A percentile compares a stretch with the other conserved stretches of the same genome.
These are phyloP conservation scores for Harpagoxenus sublaevis DNA, from an alignment of 2,888 invertebrate species.

Conservation along the genomic window DNA sequence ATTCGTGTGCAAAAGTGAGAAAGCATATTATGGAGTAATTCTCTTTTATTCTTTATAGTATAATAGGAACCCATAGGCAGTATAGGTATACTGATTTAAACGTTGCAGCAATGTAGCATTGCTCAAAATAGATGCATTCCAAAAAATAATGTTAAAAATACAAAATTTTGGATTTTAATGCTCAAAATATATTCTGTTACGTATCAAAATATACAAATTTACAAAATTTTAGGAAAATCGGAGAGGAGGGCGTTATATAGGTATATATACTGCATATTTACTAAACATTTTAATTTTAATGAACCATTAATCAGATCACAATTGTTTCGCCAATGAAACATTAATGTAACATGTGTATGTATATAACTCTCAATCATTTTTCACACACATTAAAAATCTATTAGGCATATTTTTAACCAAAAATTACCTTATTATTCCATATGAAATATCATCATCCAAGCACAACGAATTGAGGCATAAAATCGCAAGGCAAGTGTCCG, in stretches of 20 bases:
- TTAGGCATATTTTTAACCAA: slow-evolving; percentile 5
- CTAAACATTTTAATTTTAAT: not conserved
- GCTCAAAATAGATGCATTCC: too few species aligned
- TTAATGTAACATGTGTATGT: not conserved
- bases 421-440: slow-evolving; percentile 29
- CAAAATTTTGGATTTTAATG: not conserved
- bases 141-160: not conserved
- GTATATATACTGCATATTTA: too few species aligned
- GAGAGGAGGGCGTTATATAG: too few species aligned
- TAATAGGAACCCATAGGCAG: not conserved
- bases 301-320: not conserved
- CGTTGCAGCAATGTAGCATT: not conserved
- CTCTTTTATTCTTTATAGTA: not conserved
- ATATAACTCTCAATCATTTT: not conserved
- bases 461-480: slow-evolving; percentile 29
- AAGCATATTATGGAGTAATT: not conserved
- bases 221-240: too few species aligned
- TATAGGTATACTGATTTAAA: too few species aligned
- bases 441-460: slow-evolving; percentile 32
- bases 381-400: not conserved
- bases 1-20: not conserved
- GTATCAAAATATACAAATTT: too few species aligned
- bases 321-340: not conserved
- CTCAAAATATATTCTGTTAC: too few species aligned
- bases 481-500: slow-evolving; percentile 38